A percentile compares a stretch with the other conserved stretches of the same genome.
These are phyloP conservation scores for Cephus nigrinus DNA, from an alignment of 2,888 invertebrate species.

Conservation along the genomic window DNA sequence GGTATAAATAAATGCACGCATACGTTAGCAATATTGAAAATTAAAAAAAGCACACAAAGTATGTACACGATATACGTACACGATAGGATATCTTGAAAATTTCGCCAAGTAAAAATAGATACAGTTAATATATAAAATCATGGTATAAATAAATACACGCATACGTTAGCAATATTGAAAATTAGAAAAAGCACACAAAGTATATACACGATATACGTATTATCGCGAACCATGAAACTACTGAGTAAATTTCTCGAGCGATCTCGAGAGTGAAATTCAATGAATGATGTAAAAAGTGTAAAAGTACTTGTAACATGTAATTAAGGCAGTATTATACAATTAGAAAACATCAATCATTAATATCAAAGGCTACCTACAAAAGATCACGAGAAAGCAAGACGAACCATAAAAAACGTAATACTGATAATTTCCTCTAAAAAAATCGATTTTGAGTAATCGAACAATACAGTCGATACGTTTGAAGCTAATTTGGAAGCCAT, in stretches of 20 bases:
- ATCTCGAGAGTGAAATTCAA: not conserved
- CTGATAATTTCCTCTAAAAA: too few relatives aligned
- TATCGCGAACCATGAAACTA: not conserved
- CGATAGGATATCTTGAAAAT: too few relatives aligned
- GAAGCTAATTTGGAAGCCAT: too few relatives aligned
- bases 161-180: not conserved
- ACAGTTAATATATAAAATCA: not conserved
- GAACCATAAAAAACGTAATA: too few relatives aligned
- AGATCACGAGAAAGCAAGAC: too few relatives aligned
- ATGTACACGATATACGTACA: not conserved
- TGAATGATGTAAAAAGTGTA: not conserved
- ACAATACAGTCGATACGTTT: not conserved
- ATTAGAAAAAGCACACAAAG: not conserved
- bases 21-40: not conserved
- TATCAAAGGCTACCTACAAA: not conserved
- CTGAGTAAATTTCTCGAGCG: not conserved
- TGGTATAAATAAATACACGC: not conserved
- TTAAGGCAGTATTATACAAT: not conserved
- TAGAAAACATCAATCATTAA: not conserved
- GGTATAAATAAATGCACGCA: too few relatives aligned
- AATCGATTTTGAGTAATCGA: too few relatives aligned
- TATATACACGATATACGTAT: not conserved
- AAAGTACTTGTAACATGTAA: not conserved
- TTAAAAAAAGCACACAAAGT: not conserved
- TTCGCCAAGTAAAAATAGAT: too few relatives aligned